Evolutionary conservation across 1,140 invertebrate species (phyloP).

Genomic region (Caerostris extrusa): DNA sequence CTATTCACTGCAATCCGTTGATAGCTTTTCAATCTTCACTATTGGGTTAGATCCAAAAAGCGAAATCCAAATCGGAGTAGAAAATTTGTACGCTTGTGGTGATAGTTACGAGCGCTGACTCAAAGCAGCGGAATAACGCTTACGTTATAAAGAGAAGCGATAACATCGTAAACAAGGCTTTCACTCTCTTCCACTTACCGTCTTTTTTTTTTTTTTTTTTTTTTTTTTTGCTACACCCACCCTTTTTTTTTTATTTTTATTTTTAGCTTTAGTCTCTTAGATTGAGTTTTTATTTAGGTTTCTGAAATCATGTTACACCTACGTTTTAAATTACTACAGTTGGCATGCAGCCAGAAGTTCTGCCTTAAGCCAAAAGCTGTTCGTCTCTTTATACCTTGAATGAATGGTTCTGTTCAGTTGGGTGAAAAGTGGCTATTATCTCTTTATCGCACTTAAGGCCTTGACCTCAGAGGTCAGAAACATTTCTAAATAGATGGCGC

Average conservation of each 20-base stretch:
- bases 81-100: slow-evolving; percentile 19
- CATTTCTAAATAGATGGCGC: slow-evolving; percentile 66
- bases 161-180: slow-evolving; percentile 72
- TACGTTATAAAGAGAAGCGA: slow-evolving; percentile 68
- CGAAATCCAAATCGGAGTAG: slow-evolving; percentile 26
- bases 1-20: slow-evolving; percentile 30
- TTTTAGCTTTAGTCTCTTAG: background rate
- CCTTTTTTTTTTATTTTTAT: slow-evolving; percentile 14
- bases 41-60: slow-evolving; percentile 55
- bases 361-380: slow-evolving; percentile 17
- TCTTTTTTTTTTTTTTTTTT: background rate
- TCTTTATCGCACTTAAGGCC: slow-evolving; percentile 56
- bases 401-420: slow-evolving; percentile 71
- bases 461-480: slow-evolving; percentile 55
- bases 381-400: slow-evolving; percentile 49
- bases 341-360: slow-evolving; percentile 58
- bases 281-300: slow-evolving; percentile 52
- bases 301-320: slow-evolving; percentile 67
- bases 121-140: slow-evolving; percentile 64
- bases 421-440: slow-evolving; percentile 70
- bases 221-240: background rate
- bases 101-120: slow-evolving; percentile 55
- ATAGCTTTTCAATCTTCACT: slow-evolving; percentile 61
- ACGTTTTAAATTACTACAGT: slow-evolving; percentile 72
- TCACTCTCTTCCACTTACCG: slow-evolving; percentile 12